A percentile compares a stretch with the other conserved stretches of the same genome.
These are phyloP conservation scores for Callithrix jacchus DNA, from an alignment of 2,113 vertebrate species.

Conservation along the genomic window DNA sequence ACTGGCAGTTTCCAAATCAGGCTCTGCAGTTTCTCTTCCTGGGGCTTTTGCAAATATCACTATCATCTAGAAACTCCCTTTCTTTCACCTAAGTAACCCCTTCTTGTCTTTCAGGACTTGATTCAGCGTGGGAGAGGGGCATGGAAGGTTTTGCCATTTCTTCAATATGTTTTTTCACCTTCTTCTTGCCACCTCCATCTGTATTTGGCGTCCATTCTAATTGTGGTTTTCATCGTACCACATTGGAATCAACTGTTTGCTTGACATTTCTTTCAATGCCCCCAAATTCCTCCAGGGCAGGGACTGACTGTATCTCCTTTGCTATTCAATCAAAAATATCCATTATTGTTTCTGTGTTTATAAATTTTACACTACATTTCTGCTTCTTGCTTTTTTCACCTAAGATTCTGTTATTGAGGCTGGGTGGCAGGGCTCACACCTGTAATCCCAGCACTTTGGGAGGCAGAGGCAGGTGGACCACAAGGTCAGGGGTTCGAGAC, in stretches of 20 bases:
- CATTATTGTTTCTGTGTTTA: slow-evolving; percentile 31
- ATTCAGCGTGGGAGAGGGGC: background rate
- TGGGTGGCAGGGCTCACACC: too few species aligned
- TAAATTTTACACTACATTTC: background rate
- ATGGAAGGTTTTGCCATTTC: background rate
- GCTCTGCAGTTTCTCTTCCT: background rate
- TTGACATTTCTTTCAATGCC: background rate
- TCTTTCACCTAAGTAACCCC: background rate
- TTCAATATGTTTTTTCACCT: background rate
- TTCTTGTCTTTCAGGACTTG: slow-evolving; percentile 22
- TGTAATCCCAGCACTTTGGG: too few species aligned
- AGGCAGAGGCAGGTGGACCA: too few species aligned
- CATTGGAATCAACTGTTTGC: background rate
- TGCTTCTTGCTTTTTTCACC: background rate
- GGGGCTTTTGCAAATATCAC: slow-evolving; percentile 1
- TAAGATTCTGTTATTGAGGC: slow-evolving; percentile 10
- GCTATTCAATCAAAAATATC: background rate
- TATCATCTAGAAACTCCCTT: background rate
- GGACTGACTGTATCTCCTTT: background rate
- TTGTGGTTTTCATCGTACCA: background rate
- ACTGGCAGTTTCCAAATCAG: background rate
- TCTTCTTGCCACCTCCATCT: background rate
- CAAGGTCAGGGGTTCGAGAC: too few species aligned
- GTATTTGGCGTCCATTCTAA: background rate
- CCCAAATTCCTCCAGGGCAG: background rate